Conservation (phyloP, 2,797 vertebrate species). For the Myiotriccus ornatus region DNA sequence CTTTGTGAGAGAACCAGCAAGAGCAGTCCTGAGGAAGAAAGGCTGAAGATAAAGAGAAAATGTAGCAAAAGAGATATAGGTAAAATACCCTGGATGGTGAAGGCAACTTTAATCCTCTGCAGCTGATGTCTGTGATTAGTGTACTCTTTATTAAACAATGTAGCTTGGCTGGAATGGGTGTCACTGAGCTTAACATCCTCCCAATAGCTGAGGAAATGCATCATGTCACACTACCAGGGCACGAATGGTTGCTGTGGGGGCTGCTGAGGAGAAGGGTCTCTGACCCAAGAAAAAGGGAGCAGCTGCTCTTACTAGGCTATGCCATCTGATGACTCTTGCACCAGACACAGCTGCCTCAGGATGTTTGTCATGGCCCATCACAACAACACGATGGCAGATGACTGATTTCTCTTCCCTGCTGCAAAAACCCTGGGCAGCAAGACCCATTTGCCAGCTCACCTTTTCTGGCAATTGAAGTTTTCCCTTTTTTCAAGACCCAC, state of each 20-base stretch:
- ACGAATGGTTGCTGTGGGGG: background rate
- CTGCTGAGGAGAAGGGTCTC: slow-evolving; percentile 11
- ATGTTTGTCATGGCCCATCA: background rate
- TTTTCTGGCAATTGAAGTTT: background rate
- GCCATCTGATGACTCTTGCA: background rate
- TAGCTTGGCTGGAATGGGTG: slow-evolving; percentile 2
- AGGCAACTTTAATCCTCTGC: slow-evolving; percentile 12
- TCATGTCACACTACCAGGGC: background rate
- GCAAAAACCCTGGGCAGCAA: background rate
- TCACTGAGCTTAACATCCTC: background rate
- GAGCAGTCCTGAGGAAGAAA: background rate
- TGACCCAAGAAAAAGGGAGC: slow-evolving; percentile 2
- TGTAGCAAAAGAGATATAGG: background rate
- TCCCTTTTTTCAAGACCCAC: background rate
- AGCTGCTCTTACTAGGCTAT: background rate
- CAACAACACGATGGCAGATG: background rate
- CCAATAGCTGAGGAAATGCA: background rate
- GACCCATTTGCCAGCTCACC: background rate
- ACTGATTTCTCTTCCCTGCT: background rate
- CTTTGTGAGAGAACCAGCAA: background rate
- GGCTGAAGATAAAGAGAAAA: background rate
- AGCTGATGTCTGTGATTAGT: background rate
- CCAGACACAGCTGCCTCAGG: background rate
- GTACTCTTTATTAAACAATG: background rate
- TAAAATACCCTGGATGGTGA: background rate